Evolutionary conservation across 2,797 vertebrate species (phyloP).

Genomic region (Cossypha dichroa): DNA sequence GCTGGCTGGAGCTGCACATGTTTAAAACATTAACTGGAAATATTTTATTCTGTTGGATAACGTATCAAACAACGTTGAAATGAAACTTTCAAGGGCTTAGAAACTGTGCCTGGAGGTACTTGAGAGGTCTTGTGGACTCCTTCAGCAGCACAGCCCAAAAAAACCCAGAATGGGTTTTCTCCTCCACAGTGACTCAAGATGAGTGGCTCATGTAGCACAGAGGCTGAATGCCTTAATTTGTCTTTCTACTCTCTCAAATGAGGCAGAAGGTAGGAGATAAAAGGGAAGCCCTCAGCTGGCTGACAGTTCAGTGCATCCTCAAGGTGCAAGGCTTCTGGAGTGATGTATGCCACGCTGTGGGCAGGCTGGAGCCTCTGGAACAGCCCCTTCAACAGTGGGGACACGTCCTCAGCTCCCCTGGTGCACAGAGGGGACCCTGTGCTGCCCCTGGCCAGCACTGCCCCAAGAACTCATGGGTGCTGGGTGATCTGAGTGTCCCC

Average conservation of each 20-base stretch:
- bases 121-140: neutral
- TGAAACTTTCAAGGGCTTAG: conserved; percentile 50
- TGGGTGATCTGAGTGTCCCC: accelerated
- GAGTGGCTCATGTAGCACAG: neutral
- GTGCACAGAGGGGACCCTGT: accelerated
- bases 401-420: accelerated
- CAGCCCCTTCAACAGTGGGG: neutral
- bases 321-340: accelerated
- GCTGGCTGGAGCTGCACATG: conserved; percentile 21
- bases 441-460: neutral
- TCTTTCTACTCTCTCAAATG: neutral
- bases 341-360: accelerated
- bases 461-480: accelerated
- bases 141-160: neutral
- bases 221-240: neutral
- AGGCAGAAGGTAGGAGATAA: neutral
- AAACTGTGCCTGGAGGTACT: conserved; percentile 31
- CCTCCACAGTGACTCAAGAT: neutral
- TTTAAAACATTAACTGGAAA: conserved; percentile 62
- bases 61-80: conserved; percentile 42
- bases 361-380: neutral
- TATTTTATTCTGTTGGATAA: conserved; percentile 67
- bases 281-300: neutral
- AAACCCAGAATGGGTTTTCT: neutral
- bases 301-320: neutral